A percentile compares a stretch with the other conserved stretches of the same genome.
phyloP scores from a whole-genome alignment of 2,888 invertebrate genomes.

The Petrophora chlorosata region DNA sequence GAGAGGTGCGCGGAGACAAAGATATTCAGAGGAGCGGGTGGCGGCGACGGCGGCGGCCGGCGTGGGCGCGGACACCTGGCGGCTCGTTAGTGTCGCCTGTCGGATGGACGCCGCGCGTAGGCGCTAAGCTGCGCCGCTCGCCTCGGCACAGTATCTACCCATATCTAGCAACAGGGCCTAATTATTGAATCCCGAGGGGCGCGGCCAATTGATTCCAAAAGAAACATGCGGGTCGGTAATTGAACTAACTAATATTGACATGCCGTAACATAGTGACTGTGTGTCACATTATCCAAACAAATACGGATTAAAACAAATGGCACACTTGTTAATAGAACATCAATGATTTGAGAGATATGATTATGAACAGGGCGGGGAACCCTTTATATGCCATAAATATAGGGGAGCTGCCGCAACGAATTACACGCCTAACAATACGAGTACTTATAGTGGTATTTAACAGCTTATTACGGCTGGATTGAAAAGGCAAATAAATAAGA shows the following conservation, averaged over 20 bases:
- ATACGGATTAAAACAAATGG: slow-evolving; percentile 40
- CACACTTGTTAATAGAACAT: slow-evolving; percentile 40
- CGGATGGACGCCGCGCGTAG: slow-evolving; percentile 54
- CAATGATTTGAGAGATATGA: slow-evolving; percentile 47
- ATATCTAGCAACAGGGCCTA: slow-evolving; percentile 13
- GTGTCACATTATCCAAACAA: slow-evolving; percentile 46
- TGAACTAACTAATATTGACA: slow-evolving; percentile 68
- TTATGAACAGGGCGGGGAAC: slow-evolving; percentile 57
- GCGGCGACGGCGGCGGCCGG: slow-evolving; percentile 48
- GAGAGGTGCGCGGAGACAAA: slow-evolving; percentile 73
- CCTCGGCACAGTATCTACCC: slow-evolving; percentile 8
- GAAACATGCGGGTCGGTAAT: slow-evolving; percentile 72
- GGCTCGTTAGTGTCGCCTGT: slow-evolving; percentile 75
- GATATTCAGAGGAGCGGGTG: slow-evolving; percentile 72
- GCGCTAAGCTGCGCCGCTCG: slow-evolving; percentile 40
- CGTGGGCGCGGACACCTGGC: slow-evolving; percentile 82
- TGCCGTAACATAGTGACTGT: slow-evolving; percentile 45
- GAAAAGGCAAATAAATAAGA: slow-evolving; percentile 71
- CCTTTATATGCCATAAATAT: slow-evolving; percentile 51
- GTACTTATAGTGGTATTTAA: slow-evolving; percentile 67
- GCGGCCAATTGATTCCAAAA: slow-evolving; percentile 64
- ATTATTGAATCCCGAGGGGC: slow-evolving; percentile 43
- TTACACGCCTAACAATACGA: slow-evolving; percentile 72
- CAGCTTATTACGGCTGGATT: slow-evolving; percentile 66
- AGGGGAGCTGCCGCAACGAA: slow-evolving; percentile 62